These are phyloP conservation scores for Nycticebus coucang DNA, from an alignment of 2,113 vertebrate species.

Conservation along the genomic window DNA sequence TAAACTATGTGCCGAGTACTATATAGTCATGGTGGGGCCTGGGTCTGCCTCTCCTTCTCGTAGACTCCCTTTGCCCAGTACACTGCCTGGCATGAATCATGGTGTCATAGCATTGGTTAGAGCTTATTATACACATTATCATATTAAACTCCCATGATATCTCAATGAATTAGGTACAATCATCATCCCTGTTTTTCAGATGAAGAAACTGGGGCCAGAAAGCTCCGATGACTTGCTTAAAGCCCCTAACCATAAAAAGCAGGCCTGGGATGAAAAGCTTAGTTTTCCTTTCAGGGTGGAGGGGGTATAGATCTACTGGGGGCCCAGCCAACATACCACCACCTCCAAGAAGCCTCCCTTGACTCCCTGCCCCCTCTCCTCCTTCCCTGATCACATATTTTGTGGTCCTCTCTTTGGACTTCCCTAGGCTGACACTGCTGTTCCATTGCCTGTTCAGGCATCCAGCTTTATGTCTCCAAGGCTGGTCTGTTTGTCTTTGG, in stretches of 20 bases:
- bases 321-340: neutral
- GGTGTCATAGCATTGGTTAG: neutral
- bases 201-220: neutral
- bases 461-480: neutral
- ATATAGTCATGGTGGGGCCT: accelerated
- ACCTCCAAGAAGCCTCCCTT: neutral
- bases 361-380: neutral
- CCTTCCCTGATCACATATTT: neutral
- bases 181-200: neutral
- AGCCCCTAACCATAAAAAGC: neutral
- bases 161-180: neutral
- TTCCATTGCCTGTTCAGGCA: too few species aligned
- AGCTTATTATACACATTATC: neutral
- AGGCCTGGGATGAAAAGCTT: neutral
- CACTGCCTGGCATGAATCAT: neutral
- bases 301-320: neutral
- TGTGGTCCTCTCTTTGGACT: neutral
- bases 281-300: neutral
- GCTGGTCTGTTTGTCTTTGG: neutral
- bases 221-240: neutral
- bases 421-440: neutral
- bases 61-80: neutral
- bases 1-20: too few species aligned
- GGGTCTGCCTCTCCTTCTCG: neutral
- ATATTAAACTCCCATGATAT: neutral